phyloP scores from a whole-genome alignment of 2,797 vertebrate species.

The Distichodus sexfasciatus region DNA sequence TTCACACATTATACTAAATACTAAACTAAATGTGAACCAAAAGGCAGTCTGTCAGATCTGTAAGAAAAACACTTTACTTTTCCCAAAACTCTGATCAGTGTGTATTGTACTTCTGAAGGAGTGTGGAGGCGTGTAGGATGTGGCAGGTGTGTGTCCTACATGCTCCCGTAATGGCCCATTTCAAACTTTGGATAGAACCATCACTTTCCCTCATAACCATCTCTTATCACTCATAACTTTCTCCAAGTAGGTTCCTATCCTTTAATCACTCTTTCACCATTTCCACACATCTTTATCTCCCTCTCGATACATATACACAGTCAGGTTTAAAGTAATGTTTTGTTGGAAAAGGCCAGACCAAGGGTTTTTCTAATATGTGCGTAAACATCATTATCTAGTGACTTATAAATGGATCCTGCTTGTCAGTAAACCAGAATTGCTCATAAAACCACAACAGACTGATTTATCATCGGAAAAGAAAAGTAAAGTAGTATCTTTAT shows the following conservation, averaged over 20 bases:
- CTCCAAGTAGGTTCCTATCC: neutral
- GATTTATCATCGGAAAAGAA: too few species aligned
- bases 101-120: neutral
- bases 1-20: neutral
- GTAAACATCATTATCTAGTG: too few species aligned
- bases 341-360: too few species aligned
- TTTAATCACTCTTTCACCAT: conserved; percentile 8
- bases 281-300: conserved; percentile 23
- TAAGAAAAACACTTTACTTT: conserved; percentile 29
- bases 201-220: conserved; percentile 34
- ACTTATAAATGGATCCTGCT: too few species aligned
- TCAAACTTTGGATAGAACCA: conserved; percentile 41
- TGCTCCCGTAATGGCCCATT: conserved; percentile 45
- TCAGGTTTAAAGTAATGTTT: too few species aligned
- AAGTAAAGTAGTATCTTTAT: too few species aligned
- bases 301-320: neutral
- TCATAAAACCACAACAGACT: too few species aligned
- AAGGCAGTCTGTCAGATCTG: conserved; percentile 9
- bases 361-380: too few species aligned
- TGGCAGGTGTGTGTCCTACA: conserved; percentile 41
- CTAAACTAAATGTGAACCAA: neutral
- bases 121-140: conserved; percentile 21
- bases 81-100: neutral
- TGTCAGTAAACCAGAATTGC: too few species aligned
- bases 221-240: conserved; percentile 22